Evolutionary conservation across 2,797 vertebrate genomes (phyloP).

Genomic region (Artibeus jamaicensis): DNA sequence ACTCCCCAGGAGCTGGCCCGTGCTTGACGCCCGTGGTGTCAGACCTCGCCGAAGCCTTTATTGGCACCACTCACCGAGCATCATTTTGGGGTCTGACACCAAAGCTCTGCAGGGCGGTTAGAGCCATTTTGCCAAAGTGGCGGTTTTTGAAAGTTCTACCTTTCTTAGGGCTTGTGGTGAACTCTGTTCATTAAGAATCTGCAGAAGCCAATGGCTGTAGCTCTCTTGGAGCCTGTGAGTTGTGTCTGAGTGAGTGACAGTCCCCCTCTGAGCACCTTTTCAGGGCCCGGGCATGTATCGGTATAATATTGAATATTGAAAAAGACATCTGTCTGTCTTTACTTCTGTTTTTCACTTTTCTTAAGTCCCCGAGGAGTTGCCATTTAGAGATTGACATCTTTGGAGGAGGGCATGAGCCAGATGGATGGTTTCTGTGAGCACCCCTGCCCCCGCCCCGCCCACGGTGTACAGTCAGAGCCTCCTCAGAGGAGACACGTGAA

Average conservation of each 20-base stretch:
- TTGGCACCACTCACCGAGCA: background rate
- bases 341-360: background rate
- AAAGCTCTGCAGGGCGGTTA: background rate
- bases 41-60: background rate
- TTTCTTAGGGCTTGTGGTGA: background rate
- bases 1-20: accelerated
- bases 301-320: background rate
- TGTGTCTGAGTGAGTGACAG: background rate
- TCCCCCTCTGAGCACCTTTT: background rate
- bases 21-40: background rate
- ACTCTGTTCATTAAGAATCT: background rate
- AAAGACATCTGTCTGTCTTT: background rate
- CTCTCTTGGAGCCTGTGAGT: background rate
- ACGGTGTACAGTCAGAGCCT: background rate
- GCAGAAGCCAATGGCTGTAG: background rate
- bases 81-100: background rate
- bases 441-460: background rate
- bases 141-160: background rate
- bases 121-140: background rate
- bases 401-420: background rate
- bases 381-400: background rate
- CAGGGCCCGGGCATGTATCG: background rate
- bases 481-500: background rate
- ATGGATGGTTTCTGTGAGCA: accelerated
- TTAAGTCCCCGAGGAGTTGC: background rate